Conservation (phyloP, 2,888 invertebrate species). For the Galeopsomyia nigrocyanea region DNA sequence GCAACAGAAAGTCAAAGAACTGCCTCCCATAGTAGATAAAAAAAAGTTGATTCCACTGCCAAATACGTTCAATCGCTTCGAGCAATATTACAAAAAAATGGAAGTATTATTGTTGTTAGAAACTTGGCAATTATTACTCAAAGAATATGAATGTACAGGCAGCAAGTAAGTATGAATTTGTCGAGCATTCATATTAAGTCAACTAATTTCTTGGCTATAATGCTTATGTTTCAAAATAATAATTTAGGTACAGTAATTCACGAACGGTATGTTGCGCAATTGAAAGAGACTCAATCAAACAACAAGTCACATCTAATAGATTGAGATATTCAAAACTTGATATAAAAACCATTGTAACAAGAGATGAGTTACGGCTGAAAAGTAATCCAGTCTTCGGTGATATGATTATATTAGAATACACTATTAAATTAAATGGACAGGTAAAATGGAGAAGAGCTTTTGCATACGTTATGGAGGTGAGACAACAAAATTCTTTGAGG, state of each 20-base stretch:
- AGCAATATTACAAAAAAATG: conserved; percentile 74
- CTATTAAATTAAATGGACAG: conserved; percentile 27
- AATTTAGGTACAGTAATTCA: conserved; percentile 37
- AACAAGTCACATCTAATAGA: conserved; percentile 41
- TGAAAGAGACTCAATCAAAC: conserved; percentile 33
- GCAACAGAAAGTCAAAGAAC: conserved; percentile 67
- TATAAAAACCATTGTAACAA: conserved; percentile 55
- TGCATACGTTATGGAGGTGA: conserved; percentile 40
- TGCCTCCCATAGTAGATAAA: conserved; percentile 72
- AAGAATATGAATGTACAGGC: conserved; percentile 54
- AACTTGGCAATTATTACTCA: conserved; percentile 72
- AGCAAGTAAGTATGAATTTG: conserved; percentile 30
- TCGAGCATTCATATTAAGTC: conserved; percentile 1
- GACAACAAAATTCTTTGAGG: conserved; percentile 41
- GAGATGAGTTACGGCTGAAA: conserved; percentile 50
- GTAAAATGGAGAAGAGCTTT: conserved; percentile 40
- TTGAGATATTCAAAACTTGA: conserved; percentile 33
- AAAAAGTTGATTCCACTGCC: conserved; percentile 72
- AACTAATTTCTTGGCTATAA: background rate
- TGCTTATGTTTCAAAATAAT: background rate
- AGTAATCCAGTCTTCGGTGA: conserved; percentile 59
- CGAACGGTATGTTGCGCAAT: conserved; percentile 29
- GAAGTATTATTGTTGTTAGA: conserved; percentile 75
- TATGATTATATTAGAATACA: conserved; percentile 59
- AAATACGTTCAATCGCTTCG: conserved; percentile 71